Evolutionary conservation across 2,113 vertebrate genomes (phyloP).

Genomic region (Ursus arctos): DNA sequence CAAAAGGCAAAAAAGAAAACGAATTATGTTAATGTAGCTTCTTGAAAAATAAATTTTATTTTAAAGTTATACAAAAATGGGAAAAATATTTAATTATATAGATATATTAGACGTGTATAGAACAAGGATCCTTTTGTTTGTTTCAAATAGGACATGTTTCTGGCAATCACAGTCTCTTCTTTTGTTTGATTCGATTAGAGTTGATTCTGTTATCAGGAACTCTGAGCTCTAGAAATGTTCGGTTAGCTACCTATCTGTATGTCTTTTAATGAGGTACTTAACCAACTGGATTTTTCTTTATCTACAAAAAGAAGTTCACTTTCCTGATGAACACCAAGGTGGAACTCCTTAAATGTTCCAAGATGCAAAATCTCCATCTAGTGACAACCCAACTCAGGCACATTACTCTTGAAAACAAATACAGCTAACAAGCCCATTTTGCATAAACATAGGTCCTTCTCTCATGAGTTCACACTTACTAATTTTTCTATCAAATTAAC

Average conservation of each 20-base stretch:
- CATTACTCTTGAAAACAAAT: background rate
- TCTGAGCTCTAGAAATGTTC: background rate
- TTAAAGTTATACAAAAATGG: conserved; percentile 20
- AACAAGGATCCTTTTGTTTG: background rate
- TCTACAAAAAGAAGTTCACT: background rate
- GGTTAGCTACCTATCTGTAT: background rate
- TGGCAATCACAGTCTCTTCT: background rate
- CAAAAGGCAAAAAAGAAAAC: background rate
- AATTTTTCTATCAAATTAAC: background rate
- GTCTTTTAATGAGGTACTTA: background rate
- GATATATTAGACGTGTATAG: background rate
- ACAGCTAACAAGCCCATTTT: background rate
- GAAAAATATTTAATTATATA: background rate
- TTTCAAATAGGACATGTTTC: background rate
- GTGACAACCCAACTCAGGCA: background rate
- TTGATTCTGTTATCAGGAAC: background rate
- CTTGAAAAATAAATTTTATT: conserved; percentile 30
- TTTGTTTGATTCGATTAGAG: conserved; percentile 34
- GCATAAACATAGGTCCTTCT: background rate
- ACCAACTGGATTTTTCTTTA: background rate
- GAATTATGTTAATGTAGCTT: background rate
- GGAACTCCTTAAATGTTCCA: background rate
- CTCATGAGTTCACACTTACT: background rate
- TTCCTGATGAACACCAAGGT: background rate
- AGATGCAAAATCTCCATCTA: conserved; percentile 37